Base-by-base conservation (phyloP, 2,888 invertebrate species). In the Vesta saturnalis region DNA sequence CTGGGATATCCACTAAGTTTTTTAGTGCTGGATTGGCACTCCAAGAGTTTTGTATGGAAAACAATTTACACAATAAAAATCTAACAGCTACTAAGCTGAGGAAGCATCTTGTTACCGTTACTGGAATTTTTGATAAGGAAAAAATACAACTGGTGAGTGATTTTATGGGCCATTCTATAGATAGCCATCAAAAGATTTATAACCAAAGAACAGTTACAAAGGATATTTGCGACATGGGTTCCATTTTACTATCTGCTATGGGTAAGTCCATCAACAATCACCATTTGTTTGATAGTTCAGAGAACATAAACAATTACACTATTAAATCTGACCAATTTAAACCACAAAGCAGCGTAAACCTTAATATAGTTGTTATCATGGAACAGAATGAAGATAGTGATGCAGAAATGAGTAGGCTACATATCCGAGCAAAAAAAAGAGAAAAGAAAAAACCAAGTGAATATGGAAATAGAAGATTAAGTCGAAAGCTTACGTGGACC, bases 81-180 rank as follows among this genome's bases (percentile, higher is more conserved):
- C 16, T 49, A 16, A 49, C 49, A 1, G 49, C 49, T 2, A 49
- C 49, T 49, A 49, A 49, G 16, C 18, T 49, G 2, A 1, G 49
- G 16, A 49, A 49, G 16, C 49, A 49, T 49, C 49, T 49, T 3
- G 49, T 16, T 4, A 49, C 49, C 1, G 49, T 49, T 49, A 49
- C 49, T 8, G 49, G 49, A 1, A 16, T 16, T 8, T 10, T 49
- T 10, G 49, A 49, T 15, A 12, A 49, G 16, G 16, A 49, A 49
- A 49, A 49, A 10, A 18, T 49, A 15, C 49, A 49, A 49, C 14
- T 49, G 15, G 18, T 49, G 10, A 49, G 49, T 49, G 49, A 49
- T 16, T 49, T 49, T 18, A 49, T 49, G 49, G 49, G 49, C 15
- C 49, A 49, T 49, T 49, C 49, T 3, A 15, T 49, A 15, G 49